Conservation (phyloP, 2,797 vertebrate genomes). For the Chromobotia macracanthus region DNA sequence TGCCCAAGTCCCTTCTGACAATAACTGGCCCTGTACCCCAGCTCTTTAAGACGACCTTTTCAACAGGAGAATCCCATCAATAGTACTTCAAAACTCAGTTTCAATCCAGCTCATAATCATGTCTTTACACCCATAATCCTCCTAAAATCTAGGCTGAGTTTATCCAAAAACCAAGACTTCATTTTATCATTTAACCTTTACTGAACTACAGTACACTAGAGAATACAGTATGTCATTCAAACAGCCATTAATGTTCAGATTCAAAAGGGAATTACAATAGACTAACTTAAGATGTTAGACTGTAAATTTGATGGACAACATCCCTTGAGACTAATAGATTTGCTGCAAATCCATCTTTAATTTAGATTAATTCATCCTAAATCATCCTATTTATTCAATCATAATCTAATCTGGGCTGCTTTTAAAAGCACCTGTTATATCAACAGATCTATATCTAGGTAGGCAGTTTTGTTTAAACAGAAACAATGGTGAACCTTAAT, state of each 20-base stretch:
- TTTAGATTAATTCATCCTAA: background rate
- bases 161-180: constrained; percentile 9
- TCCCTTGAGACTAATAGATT: background rate
- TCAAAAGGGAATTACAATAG: background rate
- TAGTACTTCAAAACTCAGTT: constrained; percentile 63
- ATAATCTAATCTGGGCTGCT: background rate
- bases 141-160: constrained; percentile 30
- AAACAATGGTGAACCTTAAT: constrained; percentile 39
- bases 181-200: background rate
- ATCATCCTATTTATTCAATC: background rate
- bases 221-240: background rate
- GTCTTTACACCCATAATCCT: constrained; percentile 45
- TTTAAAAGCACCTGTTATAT: constrained; percentile 37
- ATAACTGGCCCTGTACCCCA: constrained; percentile 56
- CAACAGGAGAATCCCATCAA: constrained; percentile 70
- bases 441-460: constrained; percentile 22
- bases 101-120: constrained; percentile 70
- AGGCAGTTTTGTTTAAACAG: constrained; percentile 1
- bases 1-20: constrained; percentile 59
- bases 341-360: background rate
- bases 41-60: constrained; percentile 68
- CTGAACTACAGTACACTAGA: background rate
- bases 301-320: constrained; percentile 1
- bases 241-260: background rate
- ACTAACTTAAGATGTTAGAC: background rate